Conservation (phyloP, 2,113 vertebrate genomes). For the Caranx melampygus region DNA sequence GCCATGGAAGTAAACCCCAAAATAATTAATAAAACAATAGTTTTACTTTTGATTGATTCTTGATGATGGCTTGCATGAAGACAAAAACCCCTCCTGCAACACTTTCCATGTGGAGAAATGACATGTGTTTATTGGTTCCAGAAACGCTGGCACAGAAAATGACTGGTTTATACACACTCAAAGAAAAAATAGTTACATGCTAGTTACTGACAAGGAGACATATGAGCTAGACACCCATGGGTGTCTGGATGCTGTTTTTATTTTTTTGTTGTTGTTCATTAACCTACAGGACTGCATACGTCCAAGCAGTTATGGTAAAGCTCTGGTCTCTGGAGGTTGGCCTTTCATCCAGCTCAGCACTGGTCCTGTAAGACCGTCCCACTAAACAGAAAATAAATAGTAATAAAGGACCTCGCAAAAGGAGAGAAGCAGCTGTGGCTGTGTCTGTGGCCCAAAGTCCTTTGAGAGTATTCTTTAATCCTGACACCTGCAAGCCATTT, state of each 20-base stretch:
- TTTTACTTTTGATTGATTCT: conserved; percentile 1
- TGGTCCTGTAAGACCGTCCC: conserved; percentile 64
- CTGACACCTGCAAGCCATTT: conserved; percentile 99
- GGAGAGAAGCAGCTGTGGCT: conserved; percentile 93
- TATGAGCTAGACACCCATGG: conserved; percentile 83
- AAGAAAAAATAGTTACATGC: conserved; percentile 79
- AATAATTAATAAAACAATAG: neutral
- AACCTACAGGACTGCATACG: conserved; percentile 77
- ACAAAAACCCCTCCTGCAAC: no score
- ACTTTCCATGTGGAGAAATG: conserved; percentile 63
- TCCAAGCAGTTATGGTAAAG: conserved; percentile 20
- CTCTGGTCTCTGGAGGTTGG: conserved; percentile 60
- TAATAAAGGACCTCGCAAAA: conserved; percentile 88
- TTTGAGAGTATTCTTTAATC: conserved; percentile 93
- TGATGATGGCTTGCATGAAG: conserved; percentile 15
- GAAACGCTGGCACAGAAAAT: neutral
- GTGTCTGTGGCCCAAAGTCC: conserved; percentile 85
- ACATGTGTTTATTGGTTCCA: conserved; percentile 80
- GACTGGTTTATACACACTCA: conserved; percentile 81
- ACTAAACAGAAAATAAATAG: conserved; percentile 80
- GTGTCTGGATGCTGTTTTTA: conserved; percentile 82
- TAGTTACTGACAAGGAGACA: conserved; percentile 86
- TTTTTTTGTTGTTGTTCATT: conserved; percentile 81
- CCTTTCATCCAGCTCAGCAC: conserved; percentile 84
- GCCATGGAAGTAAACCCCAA: neutral